phyloP scores from a whole-genome alignment of 2,888 invertebrate genomes.

The Mythimna loreyi region DNA sequence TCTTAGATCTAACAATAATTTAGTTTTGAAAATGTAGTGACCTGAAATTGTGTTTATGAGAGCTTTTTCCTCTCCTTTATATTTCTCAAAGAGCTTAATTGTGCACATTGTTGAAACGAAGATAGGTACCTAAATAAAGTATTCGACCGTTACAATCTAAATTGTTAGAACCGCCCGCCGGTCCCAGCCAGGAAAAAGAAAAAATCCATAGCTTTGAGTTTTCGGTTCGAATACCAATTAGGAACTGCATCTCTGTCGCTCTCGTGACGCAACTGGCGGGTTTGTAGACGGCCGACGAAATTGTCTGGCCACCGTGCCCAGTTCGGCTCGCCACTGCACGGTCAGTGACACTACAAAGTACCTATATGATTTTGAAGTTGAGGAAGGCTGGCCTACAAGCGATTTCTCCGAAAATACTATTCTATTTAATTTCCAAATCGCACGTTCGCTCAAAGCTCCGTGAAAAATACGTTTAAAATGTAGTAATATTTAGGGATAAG shows the following conservation, averaged over 20 bases:
- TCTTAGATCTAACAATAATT: not conserved
- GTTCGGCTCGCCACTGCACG: not conserved
- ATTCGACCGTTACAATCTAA: not conserved
- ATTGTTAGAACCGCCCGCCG: not conserved
- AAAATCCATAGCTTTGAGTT: slow-evolving; percentile 4
- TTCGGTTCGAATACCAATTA: slow-evolving; percentile 15
- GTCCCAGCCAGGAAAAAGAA: not conserved
- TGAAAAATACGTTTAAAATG: too few relatives aligned
- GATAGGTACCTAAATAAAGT: not conserved
- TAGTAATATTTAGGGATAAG: too few relatives aligned
- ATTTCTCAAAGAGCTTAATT: not conserved
- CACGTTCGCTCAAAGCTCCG: too few relatives aligned
- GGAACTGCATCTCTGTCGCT: slow-evolving; percentile 26
- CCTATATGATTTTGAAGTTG: slow-evolving; percentile 8
- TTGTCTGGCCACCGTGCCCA: not conserved
- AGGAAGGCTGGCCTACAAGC: not conserved
- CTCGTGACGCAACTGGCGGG: slow-evolving; percentile 16
- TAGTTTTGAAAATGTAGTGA: not conserved
- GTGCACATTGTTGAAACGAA: not conserved
- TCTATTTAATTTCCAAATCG: not conserved
- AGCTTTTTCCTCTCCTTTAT: not conserved
- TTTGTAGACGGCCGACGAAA: slow-evolving; percentile 4
- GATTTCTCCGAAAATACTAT: not conserved
- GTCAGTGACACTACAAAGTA: slow-evolving; percentile 26
- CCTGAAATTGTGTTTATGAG: too few relatives aligned